Evolutionary conservation across 2,888 invertebrate species (phyloP).

Genomic region (Pristionchus exspectatus): DNA sequence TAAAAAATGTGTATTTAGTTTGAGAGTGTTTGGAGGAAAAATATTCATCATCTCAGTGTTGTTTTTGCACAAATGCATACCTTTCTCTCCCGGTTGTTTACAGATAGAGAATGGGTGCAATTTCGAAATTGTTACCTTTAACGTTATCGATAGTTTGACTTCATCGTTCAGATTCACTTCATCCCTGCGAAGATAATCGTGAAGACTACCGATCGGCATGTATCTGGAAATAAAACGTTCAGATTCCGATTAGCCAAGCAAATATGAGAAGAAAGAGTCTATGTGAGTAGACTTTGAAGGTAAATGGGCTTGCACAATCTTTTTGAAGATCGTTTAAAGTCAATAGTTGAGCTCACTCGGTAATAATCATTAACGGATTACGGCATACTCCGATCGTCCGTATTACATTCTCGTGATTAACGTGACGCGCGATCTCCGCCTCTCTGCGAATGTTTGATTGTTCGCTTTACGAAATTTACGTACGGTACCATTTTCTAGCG

Average conservation of each 20-base stretch:
- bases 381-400: background rate
- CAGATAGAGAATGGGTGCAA: background rate
- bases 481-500: too few species aligned
- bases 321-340: too few species aligned
- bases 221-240: background rate
- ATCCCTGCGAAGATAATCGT: background rate
- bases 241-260: too few species aligned
- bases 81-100: background rate
- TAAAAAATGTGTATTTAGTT: too few species aligned
- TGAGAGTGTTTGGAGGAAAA: background rate
- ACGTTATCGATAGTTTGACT: background rate
- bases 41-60: background rate
- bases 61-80: background rate
- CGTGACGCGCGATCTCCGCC: background rate
- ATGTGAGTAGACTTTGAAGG: too few species aligned
- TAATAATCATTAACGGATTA: background rate
- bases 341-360: background rate
- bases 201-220: background rate
- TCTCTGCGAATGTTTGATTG: background rate
- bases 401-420: background rate
- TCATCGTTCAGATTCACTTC: background rate
- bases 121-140: conserved; percentile 7
- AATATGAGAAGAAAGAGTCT: too few species aligned
- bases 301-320: too few species aligned
- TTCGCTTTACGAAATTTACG: too few species aligned